Conservation (phyloP, 2,113 vertebrate genomes). For the Carassius auratus region DNA sequence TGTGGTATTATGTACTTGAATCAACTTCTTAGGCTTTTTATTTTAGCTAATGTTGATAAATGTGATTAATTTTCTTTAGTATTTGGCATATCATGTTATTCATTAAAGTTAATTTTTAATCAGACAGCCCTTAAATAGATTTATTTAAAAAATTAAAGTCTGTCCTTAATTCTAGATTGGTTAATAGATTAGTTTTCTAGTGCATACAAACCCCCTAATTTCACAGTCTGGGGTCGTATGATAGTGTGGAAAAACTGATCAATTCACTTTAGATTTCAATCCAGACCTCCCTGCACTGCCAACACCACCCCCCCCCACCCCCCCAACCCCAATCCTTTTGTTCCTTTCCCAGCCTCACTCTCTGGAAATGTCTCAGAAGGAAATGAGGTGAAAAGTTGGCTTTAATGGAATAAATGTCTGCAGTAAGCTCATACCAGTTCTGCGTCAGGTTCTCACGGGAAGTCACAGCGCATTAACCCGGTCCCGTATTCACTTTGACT, state of each 20-base stretch:
- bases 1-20: background rate
- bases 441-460: slow-evolving; percentile 1
- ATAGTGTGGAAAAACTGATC: slow-evolving; percentile 60
- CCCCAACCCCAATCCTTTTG: background rate
- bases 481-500: slow-evolving; percentile 51
- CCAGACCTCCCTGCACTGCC: background rate
- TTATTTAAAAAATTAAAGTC: background rate
- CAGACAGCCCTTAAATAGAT: background rate
- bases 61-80: background rate
- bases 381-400: slow-evolving; percentile 46
- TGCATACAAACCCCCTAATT: slow-evolving; percentile 27
- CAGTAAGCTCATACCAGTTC: slow-evolving; percentile 37
- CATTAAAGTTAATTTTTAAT: background rate
- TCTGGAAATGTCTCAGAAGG: slow-evolving; percentile 30
- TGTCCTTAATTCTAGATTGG: background rate
- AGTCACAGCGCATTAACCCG: slow-evolving; percentile 57
- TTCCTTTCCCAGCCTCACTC: background rate
- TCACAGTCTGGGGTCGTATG: background rate
- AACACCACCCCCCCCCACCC: too few relatives aligned
- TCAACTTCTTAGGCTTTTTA: background rate
- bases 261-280: slow-evolving; percentile 43
- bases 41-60: background rate
- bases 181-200: background rate
- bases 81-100: background rate
- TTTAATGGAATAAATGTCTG: slow-evolving; percentile 52